Evolutionary conservation across 1,140 invertebrate species (phyloP), one percentile per base, ranked within the genome.

Genomic region (Drosophila aff.): DNA sequence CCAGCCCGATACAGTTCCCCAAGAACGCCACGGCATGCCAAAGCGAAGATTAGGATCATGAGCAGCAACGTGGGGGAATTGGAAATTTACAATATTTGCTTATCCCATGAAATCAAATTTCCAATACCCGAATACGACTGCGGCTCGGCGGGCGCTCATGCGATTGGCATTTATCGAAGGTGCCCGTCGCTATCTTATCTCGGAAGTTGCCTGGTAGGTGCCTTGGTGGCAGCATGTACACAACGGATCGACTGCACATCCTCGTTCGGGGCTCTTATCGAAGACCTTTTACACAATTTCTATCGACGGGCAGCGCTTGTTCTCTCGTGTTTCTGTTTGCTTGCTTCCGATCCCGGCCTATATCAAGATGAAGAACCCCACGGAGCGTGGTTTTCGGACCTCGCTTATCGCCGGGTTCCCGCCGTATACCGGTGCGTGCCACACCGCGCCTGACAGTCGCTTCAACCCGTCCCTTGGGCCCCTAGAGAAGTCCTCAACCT

Each of bases 211-310:
- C 63, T 72, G 78, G 78, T 86, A 79, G 77, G 64, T 89, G 85
- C 81, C 81, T 47, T 85, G 73, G 81, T 90, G 68, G 85, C 73
- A 89, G 73, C 84, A 72, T 86, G 76, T 86, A 86, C 66, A 49
- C 11, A 58, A 38, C 76, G 71, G 80, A 86, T 87, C 74, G 41
- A 69, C 63, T 71, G 61, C 49, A 61, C 53, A 77, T 73, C 72
- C 58, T 41, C 38, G 69, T 28, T 79, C 79, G 64, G 80, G 72
- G 76, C 50, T 74, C 71, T 86, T 86, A 86, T 89, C 83, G 66
- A 66, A 81, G 80, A 87, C 83, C 80, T 87, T 72, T 87, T 79
- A 87, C 71, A 82, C 83, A 73, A 68, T 72, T 89, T 89, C 57
- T 77, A 77, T 76, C 71, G 38, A 36, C 46, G 28, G 46, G 31